phyloP scores from a whole-genome alignment of 2,888 invertebrate genomes.

The Actias luna region DNA sequence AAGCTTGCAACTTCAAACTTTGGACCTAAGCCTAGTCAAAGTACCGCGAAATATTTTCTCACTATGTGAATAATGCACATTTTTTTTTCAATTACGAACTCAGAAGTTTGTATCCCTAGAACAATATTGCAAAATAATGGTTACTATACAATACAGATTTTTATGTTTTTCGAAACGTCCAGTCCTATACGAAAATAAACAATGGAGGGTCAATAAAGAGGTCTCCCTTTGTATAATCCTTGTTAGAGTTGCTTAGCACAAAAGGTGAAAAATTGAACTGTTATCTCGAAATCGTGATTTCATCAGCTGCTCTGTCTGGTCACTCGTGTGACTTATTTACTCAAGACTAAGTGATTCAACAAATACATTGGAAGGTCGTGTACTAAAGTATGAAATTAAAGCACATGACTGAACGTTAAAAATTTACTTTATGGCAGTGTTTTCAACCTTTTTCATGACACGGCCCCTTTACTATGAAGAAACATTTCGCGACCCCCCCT shows the following conservation, averaged over 20 bases:
- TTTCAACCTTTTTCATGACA: too few relatives aligned
- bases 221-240: neutral
- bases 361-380: neutral
- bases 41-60: too few relatives aligned
- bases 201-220: neutral
- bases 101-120: neutral
- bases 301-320: conserved; percentile 5
- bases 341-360: neutral
- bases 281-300: neutral
- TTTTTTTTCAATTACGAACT: neutral
- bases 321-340: neutral
- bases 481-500: too few relatives aligned
- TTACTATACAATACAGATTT: neutral
- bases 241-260: conserved; percentile 38
- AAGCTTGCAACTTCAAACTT: too few relatives aligned
- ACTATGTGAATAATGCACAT: too few relatives aligned
- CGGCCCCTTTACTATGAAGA: too few relatives aligned
- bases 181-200: neutral
- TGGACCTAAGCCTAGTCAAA: too few relatives aligned
- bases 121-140: neutral
- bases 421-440: too few relatives aligned
- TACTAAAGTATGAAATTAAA: neutral
- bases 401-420: neutral
- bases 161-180: neutral
- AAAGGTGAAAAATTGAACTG: conserved; percentile 38